These are phyloP conservation scores for Cyphomyrmex costatus DNA, from an alignment of 1,140 invertebrate species.

Conservation along the genomic window DNA sequence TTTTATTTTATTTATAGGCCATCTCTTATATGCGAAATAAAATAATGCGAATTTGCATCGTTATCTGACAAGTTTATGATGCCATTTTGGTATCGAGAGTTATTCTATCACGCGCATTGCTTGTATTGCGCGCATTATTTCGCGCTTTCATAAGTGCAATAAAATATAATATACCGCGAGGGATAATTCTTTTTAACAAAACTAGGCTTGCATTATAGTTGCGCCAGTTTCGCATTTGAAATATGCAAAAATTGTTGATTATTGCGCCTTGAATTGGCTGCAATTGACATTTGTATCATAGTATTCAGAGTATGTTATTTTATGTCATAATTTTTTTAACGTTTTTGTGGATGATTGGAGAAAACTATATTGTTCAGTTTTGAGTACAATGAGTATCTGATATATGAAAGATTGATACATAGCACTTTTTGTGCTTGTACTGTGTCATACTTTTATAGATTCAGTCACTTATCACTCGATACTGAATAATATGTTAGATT, in stretches of 20 bases:
- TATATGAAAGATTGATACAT: slow-evolving; percentile 7
- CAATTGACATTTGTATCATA: background rate
- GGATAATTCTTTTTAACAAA: background rate
- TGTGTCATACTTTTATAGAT: slow-evolving; percentile 15
- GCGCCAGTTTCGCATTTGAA: slow-evolving; percentile 22
- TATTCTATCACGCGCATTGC: background rate
- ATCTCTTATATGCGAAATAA: background rate
- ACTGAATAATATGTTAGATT: slow-evolving; percentile 23
- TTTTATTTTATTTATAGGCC: slow-evolving; percentile 5
- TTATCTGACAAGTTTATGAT: slow-evolving; percentile 18
- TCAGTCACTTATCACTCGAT: background rate
- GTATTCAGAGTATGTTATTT: background rate
- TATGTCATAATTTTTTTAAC: background rate
- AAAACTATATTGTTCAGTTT: slow-evolving; percentile 41
- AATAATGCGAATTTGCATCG: background rate
- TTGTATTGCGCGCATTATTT: slow-evolving; percentile 26
- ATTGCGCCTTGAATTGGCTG: slow-evolving; percentile 47
- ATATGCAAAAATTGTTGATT: background rate
- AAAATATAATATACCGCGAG: background rate
- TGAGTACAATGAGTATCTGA: background rate
- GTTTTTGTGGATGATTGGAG: background rate
- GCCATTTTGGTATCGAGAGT: background rate
- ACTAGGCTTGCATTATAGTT: slow-evolving; percentile 34
- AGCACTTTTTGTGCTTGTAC: slow-evolving; percentile 27
- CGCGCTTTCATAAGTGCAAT: background rate